These are phyloP conservation scores for Caenorhabditis japonica DNA, from an alignment of 2,888 invertebrate species.

Conservation along the genomic window DNA sequence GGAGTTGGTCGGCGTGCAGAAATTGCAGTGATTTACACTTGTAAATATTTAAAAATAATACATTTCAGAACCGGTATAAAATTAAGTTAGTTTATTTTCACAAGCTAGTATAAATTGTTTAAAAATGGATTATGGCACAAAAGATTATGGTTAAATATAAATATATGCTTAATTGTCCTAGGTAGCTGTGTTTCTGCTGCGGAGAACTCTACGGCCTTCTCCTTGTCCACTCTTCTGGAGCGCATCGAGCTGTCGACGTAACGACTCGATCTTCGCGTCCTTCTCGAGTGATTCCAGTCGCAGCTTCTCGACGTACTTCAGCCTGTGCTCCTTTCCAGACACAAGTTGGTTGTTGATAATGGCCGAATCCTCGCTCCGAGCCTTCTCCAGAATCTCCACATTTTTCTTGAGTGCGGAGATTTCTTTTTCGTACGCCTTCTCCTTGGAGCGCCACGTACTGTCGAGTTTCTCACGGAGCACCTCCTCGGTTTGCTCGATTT, in stretches of 20 bases:
- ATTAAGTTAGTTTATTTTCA: too few species aligned
- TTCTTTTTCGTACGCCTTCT: neutral
- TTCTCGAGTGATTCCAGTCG: neutral
- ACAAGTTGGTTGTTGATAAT: neutral
- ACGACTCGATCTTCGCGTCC: neutral
- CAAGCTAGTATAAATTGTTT: too few species aligned
- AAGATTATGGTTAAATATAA: too few species aligned
- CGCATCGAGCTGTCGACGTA: neutral
- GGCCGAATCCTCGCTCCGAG: conserved; percentile 5
- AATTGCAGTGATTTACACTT: conserved; percentile 3
- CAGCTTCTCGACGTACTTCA: neutral
- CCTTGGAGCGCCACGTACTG: too few species aligned
- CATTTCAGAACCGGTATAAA: too few species aligned
- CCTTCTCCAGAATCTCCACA: conserved; percentile 4
- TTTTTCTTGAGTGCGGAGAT: neutral
- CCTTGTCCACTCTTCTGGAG: too few species aligned
- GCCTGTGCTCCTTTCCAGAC: neutral
- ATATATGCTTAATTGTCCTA: too few species aligned
- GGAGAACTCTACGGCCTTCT: neutral
- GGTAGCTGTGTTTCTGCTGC: neutral
- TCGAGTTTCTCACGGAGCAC: too few species aligned
- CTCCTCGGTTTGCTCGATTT: too few species aligned
- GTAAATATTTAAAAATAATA: too few species aligned
- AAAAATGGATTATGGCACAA: too few species aligned
- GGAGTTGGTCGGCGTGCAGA: conserved; percentile 23